A percentile compares a stretch with the other conserved stretches of the same genome.
Evolutionary conservation across 2,113 vertebrate genomes (phyloP).

Genomic region (Melanotaenia duboulayi): DNA sequence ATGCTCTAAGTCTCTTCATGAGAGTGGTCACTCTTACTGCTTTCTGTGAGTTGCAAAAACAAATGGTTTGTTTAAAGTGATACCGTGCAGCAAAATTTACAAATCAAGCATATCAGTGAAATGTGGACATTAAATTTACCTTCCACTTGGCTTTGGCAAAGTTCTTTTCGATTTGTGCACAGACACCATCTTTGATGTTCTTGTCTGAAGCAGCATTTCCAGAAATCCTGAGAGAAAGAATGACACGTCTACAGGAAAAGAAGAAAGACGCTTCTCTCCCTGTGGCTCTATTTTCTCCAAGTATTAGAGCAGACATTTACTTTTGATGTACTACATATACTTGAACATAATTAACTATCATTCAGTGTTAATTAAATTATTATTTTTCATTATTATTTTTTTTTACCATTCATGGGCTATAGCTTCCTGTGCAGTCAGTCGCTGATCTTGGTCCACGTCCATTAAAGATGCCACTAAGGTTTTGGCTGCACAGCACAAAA

Average conservation of each 20-base stretch:
- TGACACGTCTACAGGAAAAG: background rate
- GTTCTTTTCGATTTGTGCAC: slow-evolving; percentile 98
- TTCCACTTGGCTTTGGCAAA: slow-evolving; percentile 99
- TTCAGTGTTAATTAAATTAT: background rate
- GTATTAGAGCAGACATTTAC: background rate
- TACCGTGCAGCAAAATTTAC: background rate
- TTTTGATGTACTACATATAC: background rate
- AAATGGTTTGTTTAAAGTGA: background rate
- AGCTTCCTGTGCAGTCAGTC: slow-evolving; percentile 94
- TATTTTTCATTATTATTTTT: background rate
- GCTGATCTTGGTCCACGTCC: slow-evolving; percentile 97
- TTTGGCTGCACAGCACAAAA: slow-evolving; percentile 85
- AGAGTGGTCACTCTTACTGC: slow-evolving; percentile 96
- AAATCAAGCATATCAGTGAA: background rate
- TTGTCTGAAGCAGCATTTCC: slow-evolving; percentile 98
- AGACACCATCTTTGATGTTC: slow-evolving; percentile 98
- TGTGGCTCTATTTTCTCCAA: background rate
- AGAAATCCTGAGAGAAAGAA: slow-evolving; percentile 88
- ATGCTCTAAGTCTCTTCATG: slow-evolving; percentile 94
- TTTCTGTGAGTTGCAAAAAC: slow-evolving; percentile 83
- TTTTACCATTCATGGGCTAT: slow-evolving; percentile 95
- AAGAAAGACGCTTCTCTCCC: background rate
- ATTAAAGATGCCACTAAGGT: slow-evolving; percentile 94
- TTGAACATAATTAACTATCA: too few species aligned
- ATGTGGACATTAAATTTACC: slow-evolving; percentile 76